Percentiles rank a stretch among this genome's conserved stretches.
These are phyloP conservation scores for Calephelis virginiensis DNA, from an alignment of 1,140 invertebrate species.

Conservation along the genomic window DNA sequence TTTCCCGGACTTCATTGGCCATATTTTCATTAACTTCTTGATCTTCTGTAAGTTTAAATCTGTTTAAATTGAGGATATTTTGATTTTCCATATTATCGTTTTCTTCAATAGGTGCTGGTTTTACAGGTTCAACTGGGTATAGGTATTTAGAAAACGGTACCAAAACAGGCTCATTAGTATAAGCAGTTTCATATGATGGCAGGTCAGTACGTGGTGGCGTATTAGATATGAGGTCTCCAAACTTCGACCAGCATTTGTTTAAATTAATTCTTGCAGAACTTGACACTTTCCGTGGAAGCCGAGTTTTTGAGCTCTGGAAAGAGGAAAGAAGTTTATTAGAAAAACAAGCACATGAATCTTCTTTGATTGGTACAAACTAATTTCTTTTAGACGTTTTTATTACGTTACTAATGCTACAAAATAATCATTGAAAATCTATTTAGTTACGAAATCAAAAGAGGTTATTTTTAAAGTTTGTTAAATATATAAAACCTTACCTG, in stretches of 20 bases:
- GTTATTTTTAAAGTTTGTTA: too few relatives aligned
- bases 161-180: constrained; percentile 57
- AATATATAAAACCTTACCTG: constrained; percentile 48
- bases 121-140: constrained; percentile 64
- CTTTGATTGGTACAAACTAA: background rate
- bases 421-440: too few relatives aligned
- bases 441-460: too few relatives aligned
- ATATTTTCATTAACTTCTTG: constrained; percentile 78
- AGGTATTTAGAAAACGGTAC: constrained; percentile 64
- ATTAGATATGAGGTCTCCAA: constrained; percentile 76
- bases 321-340: constrained; percentile 36
- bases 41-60: constrained; percentile 61
- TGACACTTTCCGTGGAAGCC: constrained; percentile 74
- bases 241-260: constrained; percentile 80
- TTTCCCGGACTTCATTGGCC: constrained; percentile 78
- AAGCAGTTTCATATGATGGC: constrained; percentile 68
- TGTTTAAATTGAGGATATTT: constrained; percentile 59
- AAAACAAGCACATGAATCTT: background rate
- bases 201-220: constrained; percentile 64
- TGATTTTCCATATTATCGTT: constrained; percentile 63
- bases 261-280: constrained; percentile 78
- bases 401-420: too few relatives aligned
- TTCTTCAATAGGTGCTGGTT: constrained; percentile 54
- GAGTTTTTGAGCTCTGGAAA: constrained; percentile 75
- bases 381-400: too few relatives aligned